Evolutionary conservation across 1,140 invertebrate genomes (phyloP), one percentile per base, ranked within the genome.

Genomic region (Heliconius congener): DNA sequence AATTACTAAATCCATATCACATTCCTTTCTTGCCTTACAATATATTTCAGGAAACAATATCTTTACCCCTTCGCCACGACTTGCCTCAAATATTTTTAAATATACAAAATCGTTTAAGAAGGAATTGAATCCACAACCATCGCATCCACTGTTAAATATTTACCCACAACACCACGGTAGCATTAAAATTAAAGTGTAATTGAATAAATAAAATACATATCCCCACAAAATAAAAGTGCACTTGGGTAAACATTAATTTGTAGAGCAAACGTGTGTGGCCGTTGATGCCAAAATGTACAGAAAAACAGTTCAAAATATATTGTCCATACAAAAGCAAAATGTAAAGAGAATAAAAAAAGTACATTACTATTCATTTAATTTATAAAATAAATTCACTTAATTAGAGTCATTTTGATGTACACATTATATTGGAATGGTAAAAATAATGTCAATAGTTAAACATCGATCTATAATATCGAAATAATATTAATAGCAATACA

Each of bases 231-330:
- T 30, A 66, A 30, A 30, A 55, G 46, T 74, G 50, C 73, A 74
- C n/a, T 74, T 74, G 73, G 46, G 8, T 50, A 74, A 74, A 74
- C 60, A 66, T 66, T 74, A 55, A 55, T 74, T 74, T 74, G 39
- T 74, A 34, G 42, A 52, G 23, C 73, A 74, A 23, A 74, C 50
- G 73, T 55, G 73, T 74, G 73, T 74, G 73, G 50, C 42, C 73
- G 46, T 34, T 23, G 23, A 42, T 46, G n/a, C 13, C 27, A 46
- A 23, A 27, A 60, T 60, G n/a, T 60, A 60, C 4, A 16, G 23
- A 60, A 60, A 13, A 27, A n/a, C 57, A 27, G 27, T 66, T n/a
- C 6, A 52, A 18, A 52, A 19, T 19, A 57, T 23, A 57, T 9
- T 57, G 55, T 57, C 27, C 4, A 66, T 23, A 66, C 27, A 66